Evolutionary conservation across 2,888 invertebrate genomes (phyloP).

Genomic region (Octodonta nipae): DNA sequence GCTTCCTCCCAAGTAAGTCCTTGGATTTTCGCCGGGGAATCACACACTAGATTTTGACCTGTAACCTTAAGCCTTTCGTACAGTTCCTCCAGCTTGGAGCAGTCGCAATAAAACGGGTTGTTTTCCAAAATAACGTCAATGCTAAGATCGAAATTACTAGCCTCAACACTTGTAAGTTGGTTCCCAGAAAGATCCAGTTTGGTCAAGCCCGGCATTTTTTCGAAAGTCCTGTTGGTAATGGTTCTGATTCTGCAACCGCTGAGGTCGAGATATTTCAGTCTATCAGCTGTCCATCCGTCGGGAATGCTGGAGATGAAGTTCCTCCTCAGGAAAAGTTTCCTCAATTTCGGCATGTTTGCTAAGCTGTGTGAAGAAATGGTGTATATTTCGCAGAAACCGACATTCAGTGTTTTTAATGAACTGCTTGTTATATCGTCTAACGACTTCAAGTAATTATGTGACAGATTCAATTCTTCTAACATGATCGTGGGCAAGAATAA

Average conservation of each 20-base stretch:
- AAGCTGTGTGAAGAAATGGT: conserved; percentile 43
- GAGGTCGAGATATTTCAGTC: conserved; percentile 46
- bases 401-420: conserved; percentile 44
- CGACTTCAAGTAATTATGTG: conserved; percentile 49
- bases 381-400: conserved; percentile 55
- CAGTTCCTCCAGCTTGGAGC: conserved; percentile 46
- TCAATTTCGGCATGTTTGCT: conserved; percentile 44
- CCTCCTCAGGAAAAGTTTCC: conserved; percentile 49
- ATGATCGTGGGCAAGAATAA: conserved; percentile 47
- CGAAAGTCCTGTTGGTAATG: conserved; percentile 50
- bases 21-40: conserved; percentile 47
- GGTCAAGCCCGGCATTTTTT: conserved; percentile 45
- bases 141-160: conserved; percentile 41
- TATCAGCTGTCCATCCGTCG: conserved; percentile 45
- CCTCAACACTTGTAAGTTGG: conserved; percentile 49
- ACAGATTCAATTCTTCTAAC: conserved; percentile 47
- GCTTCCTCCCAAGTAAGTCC: conserved; percentile 57
- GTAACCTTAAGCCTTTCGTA: conserved; percentile 48
- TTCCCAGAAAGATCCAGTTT: conserved; percentile 56
- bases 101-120: conserved; percentile 69
- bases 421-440: conserved; percentile 45
- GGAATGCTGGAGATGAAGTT: conserved; percentile 53
- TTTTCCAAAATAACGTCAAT: conserved; percentile 50
- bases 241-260: conserved; percentile 47
- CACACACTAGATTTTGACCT: conserved; percentile 44